A percentile compares a stretch with the other conserved stretches of the same genome.
phyloP scores from a whole-genome alignment of 2,113 vertebrate genomes.

The Eulacestoma nigropectus region DNA sequence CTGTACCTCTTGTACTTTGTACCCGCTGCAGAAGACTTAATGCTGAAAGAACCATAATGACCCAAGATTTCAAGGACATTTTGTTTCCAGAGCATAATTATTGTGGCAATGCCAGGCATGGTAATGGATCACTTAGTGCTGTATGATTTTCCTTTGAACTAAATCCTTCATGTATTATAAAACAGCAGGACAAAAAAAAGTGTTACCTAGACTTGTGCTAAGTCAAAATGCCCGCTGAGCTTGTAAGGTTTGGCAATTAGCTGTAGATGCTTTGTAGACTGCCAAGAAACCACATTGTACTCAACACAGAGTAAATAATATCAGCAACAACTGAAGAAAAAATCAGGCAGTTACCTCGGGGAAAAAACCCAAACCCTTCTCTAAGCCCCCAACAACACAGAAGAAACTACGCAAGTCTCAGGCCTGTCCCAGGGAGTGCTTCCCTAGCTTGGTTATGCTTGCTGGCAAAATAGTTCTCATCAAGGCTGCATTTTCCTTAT shows the following conservation, averaged over 20 bases:
- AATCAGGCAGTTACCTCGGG: background rate
- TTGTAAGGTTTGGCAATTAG: background rate
- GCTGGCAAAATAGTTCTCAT: background rate
- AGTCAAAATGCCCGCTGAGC: background rate
- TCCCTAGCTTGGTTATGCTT: background rate
- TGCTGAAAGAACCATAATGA: background rate
- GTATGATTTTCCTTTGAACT: background rate
- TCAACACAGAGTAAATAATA: background rate
- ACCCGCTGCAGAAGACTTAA: background rate
- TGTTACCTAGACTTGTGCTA: background rate
- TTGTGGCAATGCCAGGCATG: background rate
- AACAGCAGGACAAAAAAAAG: background rate
- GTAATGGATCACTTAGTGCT: slow-evolving; percentile 15
- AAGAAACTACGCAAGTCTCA: background rate
- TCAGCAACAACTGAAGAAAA: background rate
- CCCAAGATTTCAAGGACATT: slow-evolving; percentile 10
- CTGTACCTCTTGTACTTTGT: background rate
- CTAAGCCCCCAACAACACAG: rapidly evolving
- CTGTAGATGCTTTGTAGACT: background rate
- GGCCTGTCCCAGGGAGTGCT: background rate
- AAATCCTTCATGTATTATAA: background rate
- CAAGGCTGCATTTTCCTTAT: background rate
- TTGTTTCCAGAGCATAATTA: slow-evolving; percentile 23
- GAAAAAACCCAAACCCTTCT: rapidly evolving
- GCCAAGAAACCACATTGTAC: background rate